A percentile compares a stretch with the other conserved stretches of the same genome.
These are phyloP conservation scores for Channa argus DNA, from an alignment of 2,113 vertebrate genomes.

Conservation along the genomic window DNA sequence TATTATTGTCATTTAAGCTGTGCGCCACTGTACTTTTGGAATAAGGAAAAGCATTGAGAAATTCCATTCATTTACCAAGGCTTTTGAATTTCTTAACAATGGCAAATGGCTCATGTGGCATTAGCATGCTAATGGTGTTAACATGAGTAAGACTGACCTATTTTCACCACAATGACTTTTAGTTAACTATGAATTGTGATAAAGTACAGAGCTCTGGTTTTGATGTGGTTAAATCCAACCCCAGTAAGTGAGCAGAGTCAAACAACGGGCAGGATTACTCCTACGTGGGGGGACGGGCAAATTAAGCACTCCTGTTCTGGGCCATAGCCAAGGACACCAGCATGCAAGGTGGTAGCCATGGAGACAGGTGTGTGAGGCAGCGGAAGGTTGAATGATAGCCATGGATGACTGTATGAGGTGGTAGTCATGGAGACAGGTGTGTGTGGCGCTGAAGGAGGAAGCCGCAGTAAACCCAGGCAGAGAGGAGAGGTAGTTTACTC, in stretches of 20 bases:
- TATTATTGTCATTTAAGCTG: constrained; percentile 36
- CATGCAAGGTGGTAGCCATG: constrained; percentile 75
- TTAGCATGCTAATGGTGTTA: constrained; percentile 66
- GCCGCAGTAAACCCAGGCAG: neutral
- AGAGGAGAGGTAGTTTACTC: constrained; percentile 80
- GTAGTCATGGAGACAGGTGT: constrained; percentile 77
- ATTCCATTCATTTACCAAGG: constrained; percentile 43
- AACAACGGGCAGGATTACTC: constrained; percentile 57
- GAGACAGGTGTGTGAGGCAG: constrained; percentile 76
- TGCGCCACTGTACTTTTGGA: constrained; percentile 8
- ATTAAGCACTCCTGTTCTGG: constrained; percentile 40
- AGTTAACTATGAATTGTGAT: constrained; percentile 63
- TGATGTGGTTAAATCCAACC: constrained; percentile 50
- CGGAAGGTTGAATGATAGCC: constrained; percentile 50
- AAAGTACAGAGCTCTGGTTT: constrained; percentile 38
- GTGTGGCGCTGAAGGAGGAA: constrained; percentile 25
- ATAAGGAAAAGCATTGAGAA: constrained; percentile 46
- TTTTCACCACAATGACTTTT: constrained; percentile 66
- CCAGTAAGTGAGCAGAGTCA: constrained; percentile 45
- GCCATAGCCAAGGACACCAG: constrained; percentile 71
- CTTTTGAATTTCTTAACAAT: constrained; percentile 66
- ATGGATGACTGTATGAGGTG: constrained; percentile 60
- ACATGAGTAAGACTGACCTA: constrained; percentile 65
- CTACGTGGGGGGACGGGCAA: constrained; percentile 10
- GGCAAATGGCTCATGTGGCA: constrained; percentile 59